Evolutionary conservation across 2,113 vertebrate genomes (phyloP), one percentile per base, ranked within the genome.

Genomic region (Grammatotria lemairii): DNA sequence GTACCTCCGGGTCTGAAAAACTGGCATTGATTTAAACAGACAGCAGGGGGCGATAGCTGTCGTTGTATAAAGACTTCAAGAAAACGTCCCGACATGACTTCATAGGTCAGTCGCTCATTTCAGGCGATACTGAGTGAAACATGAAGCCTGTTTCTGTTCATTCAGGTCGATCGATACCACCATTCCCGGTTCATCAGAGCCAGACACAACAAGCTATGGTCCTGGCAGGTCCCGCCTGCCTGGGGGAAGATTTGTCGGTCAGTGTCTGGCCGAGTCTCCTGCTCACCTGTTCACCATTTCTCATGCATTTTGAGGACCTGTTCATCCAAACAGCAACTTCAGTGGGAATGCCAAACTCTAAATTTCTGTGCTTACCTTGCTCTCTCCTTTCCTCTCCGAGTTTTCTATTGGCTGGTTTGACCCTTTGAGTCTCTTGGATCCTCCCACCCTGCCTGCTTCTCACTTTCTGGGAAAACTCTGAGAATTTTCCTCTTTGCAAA

Each of bases 151-250:
- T 40, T 68, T 40, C n/a, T 40, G 63, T 23, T 42, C 35, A 42
- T 6, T 70, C 35, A 5, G 6, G 31, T 38, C 2, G 6, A 65
- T 38, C 5, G 5, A 9, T 42, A 3, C 11, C 35, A 70, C 35
- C 7, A 14, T 68, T 21, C 10, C 35, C 5, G 0, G 7, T 68
- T 9, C 38, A 23, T 16, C 35, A 0, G 5, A 70, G n/a, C 19
- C 65, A 42, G n/a, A 70, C n/a, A 42, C 17, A 42, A 35, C 35
- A 40, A 70, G 12, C 21, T 9, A 70, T 23, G n/a, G n/a, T 14
- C 63, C 11, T 16, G 19, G 4, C 33, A 38, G 11, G 11, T 68
- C n/a, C 35, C 2, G 65, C 65, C 65, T 42, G 5, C 35, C 58
- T 17, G 28, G 0, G 6, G 33, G 19, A 38, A 21, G 35, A 13